These are phyloP conservation scores for Mimachlamys varia DNA, from an alignment of 2,888 invertebrate species.

Conservation along the genomic window DNA sequence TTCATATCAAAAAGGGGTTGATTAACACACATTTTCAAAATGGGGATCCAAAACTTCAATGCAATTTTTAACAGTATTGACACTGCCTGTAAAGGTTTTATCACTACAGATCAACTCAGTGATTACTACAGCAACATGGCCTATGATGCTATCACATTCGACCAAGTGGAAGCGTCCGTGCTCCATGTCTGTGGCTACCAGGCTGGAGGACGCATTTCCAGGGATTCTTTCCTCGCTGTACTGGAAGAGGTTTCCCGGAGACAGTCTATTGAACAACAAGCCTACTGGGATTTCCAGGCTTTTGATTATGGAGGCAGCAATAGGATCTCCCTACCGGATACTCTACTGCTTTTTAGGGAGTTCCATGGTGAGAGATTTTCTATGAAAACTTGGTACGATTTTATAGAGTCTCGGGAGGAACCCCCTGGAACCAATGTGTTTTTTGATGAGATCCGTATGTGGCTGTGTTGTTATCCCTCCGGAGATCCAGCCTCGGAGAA, in stretches of 20 bases:
- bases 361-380: constrained; percentile 76
- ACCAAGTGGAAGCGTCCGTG: constrained; percentile 69
- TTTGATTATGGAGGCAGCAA: constrained; percentile 63
- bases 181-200: constrained; percentile 64
- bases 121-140: constrained; percentile 68
- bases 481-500: constrained; percentile 61
- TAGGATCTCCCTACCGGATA: constrained; percentile 70
- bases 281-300: constrained; percentile 76
- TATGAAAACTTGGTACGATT: constrained; percentile 71
- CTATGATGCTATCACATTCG: constrained; percentile 58
- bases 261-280: constrained; percentile 70
- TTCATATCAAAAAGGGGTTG: background rate
- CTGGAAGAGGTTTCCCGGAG: constrained; percentile 73
- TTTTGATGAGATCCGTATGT: constrained; percentile 75
- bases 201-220: constrained; percentile 53
- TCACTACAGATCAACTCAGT: constrained; percentile 67
- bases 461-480: constrained; percentile 69
- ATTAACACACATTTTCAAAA: constrained; percentile 42
- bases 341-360: constrained; percentile 73
- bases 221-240: constrained; percentile 66
- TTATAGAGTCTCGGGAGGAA: constrained; percentile 64
- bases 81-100: constrained; percentile 65
- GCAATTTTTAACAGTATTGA: constrained; percentile 72
- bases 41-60: constrained; percentile 69
- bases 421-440: constrained; percentile 66